phyloP scores from a whole-genome alignment of 2,113 vertebrate genomes.

The Turdus rufiventris region DNA sequence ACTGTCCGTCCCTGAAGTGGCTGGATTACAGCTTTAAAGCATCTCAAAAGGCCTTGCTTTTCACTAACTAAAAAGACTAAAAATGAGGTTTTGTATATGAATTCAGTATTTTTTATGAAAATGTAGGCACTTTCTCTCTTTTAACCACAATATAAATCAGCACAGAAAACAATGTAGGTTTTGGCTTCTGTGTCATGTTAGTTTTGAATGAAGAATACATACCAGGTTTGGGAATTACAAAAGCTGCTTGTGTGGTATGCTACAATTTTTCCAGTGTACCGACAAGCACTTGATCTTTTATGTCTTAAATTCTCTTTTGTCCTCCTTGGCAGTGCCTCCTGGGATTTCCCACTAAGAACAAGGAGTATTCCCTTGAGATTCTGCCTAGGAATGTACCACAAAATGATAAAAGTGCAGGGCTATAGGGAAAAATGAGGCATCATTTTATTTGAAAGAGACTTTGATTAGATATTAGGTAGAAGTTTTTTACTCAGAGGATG shows the following conservation, averaged over 20 bases:
- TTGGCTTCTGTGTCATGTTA: constrained; percentile 66
- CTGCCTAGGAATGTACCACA: not conserved
- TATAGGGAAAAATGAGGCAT: not conserved
- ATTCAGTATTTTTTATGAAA: constrained; percentile 44
- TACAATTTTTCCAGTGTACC: constrained; percentile 47
- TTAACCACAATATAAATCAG: constrained; percentile 74
- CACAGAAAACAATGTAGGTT: constrained; percentile 70
- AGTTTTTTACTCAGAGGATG: not conserved
- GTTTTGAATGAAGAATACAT: constrained; percentile 67
- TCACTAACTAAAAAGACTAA: not conserved
- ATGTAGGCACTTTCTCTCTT: constrained; percentile 16
- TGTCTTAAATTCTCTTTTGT: constrained; percentile 11
- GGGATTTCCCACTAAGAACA: constrained; percentile 25
- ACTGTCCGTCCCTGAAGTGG: not conserved
- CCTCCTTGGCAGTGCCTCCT: not conserved
- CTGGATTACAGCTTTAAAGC: not conserved
- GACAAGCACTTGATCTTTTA: constrained; percentile 20
- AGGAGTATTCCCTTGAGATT: not conserved
- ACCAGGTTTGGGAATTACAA: constrained; percentile 66
- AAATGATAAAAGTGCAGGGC: not conserved
- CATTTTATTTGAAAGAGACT: not conserved
- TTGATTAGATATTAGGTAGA: not conserved
- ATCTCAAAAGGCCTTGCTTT: not conserved
- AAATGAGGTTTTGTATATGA: not conserved
- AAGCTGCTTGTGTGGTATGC: constrained; percentile 71